Evolutionary conservation across 2,888 invertebrate species (phyloP), one percentile per base, ranked within the genome.

Genomic region (Bruchidius siliquastri): DNA sequence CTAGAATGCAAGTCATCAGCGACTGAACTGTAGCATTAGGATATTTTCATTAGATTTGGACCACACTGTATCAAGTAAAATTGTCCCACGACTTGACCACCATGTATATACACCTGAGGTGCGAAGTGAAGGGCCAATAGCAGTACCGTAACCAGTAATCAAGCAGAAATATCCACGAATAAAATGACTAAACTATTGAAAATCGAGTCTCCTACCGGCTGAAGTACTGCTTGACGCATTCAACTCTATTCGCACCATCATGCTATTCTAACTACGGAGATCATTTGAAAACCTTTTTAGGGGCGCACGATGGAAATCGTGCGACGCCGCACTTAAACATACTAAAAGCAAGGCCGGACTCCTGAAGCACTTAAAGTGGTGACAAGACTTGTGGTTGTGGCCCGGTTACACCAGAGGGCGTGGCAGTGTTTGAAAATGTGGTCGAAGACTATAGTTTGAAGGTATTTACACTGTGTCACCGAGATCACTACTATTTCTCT

Each of bases 201-300:
- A 49, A 49, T 49, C 49, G 18, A 49, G 49, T 49, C 49, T 49
- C 13, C 6, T 13, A 49, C 49, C 10, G 49, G 13, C 18, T 49
- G 13, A 8, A 49, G 49, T 13, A 49, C 49, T 49, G 49, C 18
- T 13, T 80, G 81, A 82, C 82, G 82, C 83, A 82, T 82, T 81
- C 84, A 85, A 83, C 83, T 81, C 80, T 83, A 82, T 82, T 83
- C 83, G 84, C 84, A 84, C 84, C 84, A n/a, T n/a, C n/a, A 81
- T 81, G 82, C 83, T 83, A 84, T 83, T 85, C 86, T 85, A 86
- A 84, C 84, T 86, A 86, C 84, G 82, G 86, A 86, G 86, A 86
- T 86, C 86, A 86, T 86, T 84, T 85, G 86, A 85, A 86, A 86
- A 86, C 85, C 84, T 83, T 84, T 75, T 81, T 68, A 21, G 83